Percentiles rank a stretch among this genome's conserved stretches.
phyloP scores from a whole-genome alignment of 2,113 vertebrate species.

The Alethe diademata region DNA sequence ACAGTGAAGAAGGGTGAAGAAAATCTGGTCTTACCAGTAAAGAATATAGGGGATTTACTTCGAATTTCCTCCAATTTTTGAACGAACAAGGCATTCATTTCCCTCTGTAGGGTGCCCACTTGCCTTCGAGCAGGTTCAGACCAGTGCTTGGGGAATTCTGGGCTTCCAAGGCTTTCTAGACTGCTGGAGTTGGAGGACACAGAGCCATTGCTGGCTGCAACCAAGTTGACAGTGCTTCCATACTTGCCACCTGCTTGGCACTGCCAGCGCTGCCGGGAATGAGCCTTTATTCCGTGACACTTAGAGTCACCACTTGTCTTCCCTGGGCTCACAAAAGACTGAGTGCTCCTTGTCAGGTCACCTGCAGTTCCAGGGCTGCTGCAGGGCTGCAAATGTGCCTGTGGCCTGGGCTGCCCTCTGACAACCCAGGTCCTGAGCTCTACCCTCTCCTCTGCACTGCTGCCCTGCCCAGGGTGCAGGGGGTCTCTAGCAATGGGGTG shows the following conservation, averaged over 20 bases:
- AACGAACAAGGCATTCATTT: slow-evolving; percentile 94
- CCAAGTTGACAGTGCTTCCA: slow-evolving; percentile 70
- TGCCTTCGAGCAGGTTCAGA: slow-evolving; percentile 81
- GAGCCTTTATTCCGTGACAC: slow-evolving; percentile 65
- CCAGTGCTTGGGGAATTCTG: slow-evolving; percentile 72
- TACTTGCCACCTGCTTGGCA: slow-evolving; percentile 70
- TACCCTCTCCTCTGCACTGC: slow-evolving; percentile 59
- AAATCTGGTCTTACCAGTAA: slow-evolving; percentile 86
- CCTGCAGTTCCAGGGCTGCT: slow-evolving; percentile 42
- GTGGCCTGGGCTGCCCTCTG: slow-evolving; percentile 45
- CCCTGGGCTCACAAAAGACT: slow-evolving; percentile 48
- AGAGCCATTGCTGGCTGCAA: slow-evolving; percentile 61
- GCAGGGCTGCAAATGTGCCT: slow-evolving; percentile 40
- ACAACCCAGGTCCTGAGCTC: slow-evolving; percentile 58
- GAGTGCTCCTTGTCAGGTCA: slow-evolving; percentile 33
- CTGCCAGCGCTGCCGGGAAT: slow-evolving; percentile 70
- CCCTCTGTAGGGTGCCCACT: slow-evolving; percentile 89
- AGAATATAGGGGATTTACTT: slow-evolving; percentile 92
- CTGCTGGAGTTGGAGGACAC: slow-evolving; percentile 84
- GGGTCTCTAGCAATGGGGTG: neutral
- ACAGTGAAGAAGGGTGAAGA: slow-evolving; percentile 39
- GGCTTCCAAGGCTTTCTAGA: slow-evolving; percentile 79
- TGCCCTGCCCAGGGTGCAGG: slow-evolving; percentile 2
- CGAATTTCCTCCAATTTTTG: slow-evolving; percentile 97
- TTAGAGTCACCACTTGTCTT: slow-evolving; percentile 67